Base-by-base conservation (phyloP, 1,140 invertebrate species). In the Drosophila mojavensis region DNA sequence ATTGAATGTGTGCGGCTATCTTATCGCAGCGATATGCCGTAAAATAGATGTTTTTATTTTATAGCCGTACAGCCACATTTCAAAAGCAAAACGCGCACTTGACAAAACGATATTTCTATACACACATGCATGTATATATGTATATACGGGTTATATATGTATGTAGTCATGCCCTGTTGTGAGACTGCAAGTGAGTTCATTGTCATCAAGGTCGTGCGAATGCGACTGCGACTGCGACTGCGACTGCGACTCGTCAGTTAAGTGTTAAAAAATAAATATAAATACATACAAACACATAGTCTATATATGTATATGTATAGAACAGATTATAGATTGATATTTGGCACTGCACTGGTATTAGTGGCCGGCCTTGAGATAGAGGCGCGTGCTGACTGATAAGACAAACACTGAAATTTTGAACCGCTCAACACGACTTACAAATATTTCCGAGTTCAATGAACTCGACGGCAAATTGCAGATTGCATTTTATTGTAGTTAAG, bases 401-500 rank as follows among this genome's bases (percentile, higher is more conserved):
- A n/a, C 36, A 47, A 54, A n/a, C 36, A 24, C 33, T 20, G 10
- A 20, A 15, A 33, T n/a, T 43, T 33, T 28, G 20, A 28, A 39
- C 36, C n/a, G 59, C 60, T 64, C 68, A 70, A 56, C 41, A 20
- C 55, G 51, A 73, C 41, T 56, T 30, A 30, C 60, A 60, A 55
- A 59, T 61, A 71, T 53, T 63, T 39, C 3, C 45, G 61, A 30
- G 83, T 71, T 62, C 79, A 47, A 58, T 88, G 75, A 69, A 76
- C 82, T 24, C 43, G 20, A 30, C 53, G 26, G 45, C 33, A 36
- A 36, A 10, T 36, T 76, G 75, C 79, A 86, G 83, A 68, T 81
- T 86, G 85, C 75, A 85, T 71, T 86, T 79, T 72, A 85, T 72
- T 81, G 81, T 75, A 74, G 71, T 83, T 88, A 82, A 81, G 26